These are phyloP conservation scores for Laterallus jamaicensis DNA, from an alignment of 2,113 vertebrate genomes.

Conservation along the genomic window DNA sequence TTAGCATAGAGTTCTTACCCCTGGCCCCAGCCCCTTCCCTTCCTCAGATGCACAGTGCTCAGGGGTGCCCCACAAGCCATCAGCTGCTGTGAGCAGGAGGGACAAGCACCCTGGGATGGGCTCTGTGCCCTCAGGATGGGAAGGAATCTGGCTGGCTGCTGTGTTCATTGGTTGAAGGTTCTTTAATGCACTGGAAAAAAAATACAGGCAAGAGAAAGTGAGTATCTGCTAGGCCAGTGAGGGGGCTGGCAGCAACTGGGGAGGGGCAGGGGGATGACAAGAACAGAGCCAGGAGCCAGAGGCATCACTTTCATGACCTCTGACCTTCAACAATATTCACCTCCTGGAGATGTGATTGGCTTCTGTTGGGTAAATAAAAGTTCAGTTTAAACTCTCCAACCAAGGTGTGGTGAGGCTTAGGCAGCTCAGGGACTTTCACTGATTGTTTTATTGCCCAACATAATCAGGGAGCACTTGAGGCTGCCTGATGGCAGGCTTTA, in stretches of 20 bases:
- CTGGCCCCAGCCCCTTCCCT: not conserved
- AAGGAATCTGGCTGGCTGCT: not conserved
- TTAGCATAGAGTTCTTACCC: not conserved
- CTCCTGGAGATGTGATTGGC: not conserved
- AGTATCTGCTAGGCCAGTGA: not conserved
- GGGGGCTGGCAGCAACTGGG: not conserved
- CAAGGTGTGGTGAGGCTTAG: not conserved
- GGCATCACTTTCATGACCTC: not conserved
- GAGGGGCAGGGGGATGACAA: too few species aligned
- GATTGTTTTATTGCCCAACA: not conserved
- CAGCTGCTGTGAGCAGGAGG: rapidly evolving
- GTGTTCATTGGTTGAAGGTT: not conserved
- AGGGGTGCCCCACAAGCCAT: not conserved
- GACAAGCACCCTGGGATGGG: not conserved
- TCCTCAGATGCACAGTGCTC: not conserved
- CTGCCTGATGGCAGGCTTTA: not conserved
- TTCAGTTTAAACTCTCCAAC: not conserved
- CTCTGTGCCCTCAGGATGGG: not conserved
- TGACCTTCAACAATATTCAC: not conserved
- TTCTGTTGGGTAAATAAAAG: not conserved
- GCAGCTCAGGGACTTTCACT: not conserved
- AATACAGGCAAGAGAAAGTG: not conserved
- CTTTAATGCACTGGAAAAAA: not conserved
- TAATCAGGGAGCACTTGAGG: not conserved
- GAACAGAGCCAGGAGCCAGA: not conserved